Conservation (phyloP, 2,113 vertebrate species). For the Seriola rivoliana region DNA sequence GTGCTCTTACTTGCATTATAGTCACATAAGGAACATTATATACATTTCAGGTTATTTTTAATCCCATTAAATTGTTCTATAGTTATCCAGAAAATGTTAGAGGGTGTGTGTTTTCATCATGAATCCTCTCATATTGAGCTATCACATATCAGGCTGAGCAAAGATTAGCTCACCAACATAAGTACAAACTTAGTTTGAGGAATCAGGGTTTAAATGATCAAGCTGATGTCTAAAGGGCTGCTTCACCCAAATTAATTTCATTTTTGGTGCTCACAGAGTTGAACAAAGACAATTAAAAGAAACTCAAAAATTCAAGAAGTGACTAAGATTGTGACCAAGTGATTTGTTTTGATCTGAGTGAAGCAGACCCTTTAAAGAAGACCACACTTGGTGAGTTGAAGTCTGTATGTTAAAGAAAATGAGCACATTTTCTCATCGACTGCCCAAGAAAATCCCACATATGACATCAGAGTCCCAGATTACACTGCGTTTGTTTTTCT, state of each 20-base stretch:
- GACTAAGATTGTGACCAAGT: not conserved
- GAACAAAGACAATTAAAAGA: not conserved
- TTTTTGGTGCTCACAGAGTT: not conserved
- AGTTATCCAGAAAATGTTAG: not conserved
- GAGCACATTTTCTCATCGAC: too few relatives aligned
- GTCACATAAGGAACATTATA: not conserved
- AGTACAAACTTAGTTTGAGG: not conserved
- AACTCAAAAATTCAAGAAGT: not conserved
- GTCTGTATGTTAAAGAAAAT: too few relatives aligned
- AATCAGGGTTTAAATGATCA: too few relatives aligned
- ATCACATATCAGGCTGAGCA: not conserved
- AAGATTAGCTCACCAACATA: not conserved
- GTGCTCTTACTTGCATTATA: not conserved
- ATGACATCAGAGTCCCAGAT: too few relatives aligned
- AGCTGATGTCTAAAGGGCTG: not conserved
- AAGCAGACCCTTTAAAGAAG: not conserved
- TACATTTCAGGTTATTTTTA: not conserved
- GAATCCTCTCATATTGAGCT: too few relatives aligned
- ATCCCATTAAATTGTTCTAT: not conserved
- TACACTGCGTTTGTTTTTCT: too few relatives aligned
- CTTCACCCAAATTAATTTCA: not conserved
- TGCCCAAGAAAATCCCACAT: too few relatives aligned
- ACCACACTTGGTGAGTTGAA: not conserved
- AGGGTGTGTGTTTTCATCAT: not conserved
- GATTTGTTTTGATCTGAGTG: not conserved